These are phyloP conservation scores for Sesamia nonagrioides DNA, from an alignment of 1,140 invertebrate genomes.

Conservation along the genomic window DNA sequence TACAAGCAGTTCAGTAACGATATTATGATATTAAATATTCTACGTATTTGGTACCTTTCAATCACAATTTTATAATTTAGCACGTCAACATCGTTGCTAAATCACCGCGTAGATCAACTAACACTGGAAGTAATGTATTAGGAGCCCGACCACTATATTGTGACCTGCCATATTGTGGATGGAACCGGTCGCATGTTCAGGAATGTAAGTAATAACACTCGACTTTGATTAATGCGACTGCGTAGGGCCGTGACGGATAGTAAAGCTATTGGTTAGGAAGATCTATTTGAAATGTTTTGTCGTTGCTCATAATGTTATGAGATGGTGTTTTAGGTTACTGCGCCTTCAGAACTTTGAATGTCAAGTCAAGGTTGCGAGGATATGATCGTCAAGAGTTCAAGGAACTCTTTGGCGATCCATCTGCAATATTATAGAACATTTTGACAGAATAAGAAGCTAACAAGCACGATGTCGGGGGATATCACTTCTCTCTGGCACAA, in stretches of 20 bases:
- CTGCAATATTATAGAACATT: no score
- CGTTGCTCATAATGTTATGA: background rate
- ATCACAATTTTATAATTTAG: constrained; percentile 2
- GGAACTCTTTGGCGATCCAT: background rate
- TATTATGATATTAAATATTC: no score
- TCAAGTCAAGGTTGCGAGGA: background rate
- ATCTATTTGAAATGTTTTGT: background rate
- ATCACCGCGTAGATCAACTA: constrained; percentile 7
- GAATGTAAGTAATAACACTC: constrained; percentile 37
- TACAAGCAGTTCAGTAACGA: no score
- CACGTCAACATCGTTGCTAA: background rate
- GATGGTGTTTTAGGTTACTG: no score
- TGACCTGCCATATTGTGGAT: constrained; percentile 17
- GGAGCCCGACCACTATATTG: background rate
- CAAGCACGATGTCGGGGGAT: no score
- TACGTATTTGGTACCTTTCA: no score
- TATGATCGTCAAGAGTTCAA: background rate
- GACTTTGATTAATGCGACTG: constrained; percentile 43
- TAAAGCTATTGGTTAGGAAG: background rate
- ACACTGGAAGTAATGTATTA: background rate
- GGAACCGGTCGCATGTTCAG: background rate
- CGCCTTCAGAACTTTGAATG: no score
- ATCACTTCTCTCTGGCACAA: background rate
- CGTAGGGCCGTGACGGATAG: background rate
- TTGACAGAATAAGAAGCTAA: background rate